These are phyloP conservation scores for Caenorhabditis imperialis DNA, from an alignment of 2,888 invertebrate species.

Conservation along the genomic window DNA sequence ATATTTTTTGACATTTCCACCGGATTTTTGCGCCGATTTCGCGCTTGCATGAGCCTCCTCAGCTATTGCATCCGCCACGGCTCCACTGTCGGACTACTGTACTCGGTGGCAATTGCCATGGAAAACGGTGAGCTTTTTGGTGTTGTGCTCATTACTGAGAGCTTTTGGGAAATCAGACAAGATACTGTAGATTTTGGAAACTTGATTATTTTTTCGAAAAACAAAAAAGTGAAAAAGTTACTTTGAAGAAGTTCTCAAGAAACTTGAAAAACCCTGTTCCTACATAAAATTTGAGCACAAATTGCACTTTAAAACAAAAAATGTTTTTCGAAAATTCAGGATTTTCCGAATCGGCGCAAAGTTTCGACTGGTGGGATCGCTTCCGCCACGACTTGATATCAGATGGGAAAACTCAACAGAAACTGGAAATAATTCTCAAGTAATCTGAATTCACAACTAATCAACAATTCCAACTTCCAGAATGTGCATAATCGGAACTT, in stretches of 20 bases:
- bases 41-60: slow-evolving; percentile 36
- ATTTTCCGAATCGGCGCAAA: slow-evolving; percentile 11
- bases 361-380: slow-evolving; percentile 45
- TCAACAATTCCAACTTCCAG: too few relatives aligned
- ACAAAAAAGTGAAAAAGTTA: too few relatives aligned
- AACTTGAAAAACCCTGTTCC: too few relatives aligned
- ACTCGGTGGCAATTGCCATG: slow-evolving; percentile 33
- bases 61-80: slow-evolving; percentile 33
- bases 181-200: too few relatives aligned
- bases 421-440: slow-evolving; percentile 39
- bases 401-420: slow-evolving; percentile 37
- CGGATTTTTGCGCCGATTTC: slow-evolving; percentile 7
- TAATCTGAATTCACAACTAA: slow-evolving; percentile 4
- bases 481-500: slow-evolving; percentile 43
- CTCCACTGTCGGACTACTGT: slow-evolving; percentile 32
- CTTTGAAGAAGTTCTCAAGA: too few relatives aligned
- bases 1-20: slow-evolving; percentile 29
- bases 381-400: slow-evolving; percentile 26
- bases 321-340: slow-evolving; percentile 15
- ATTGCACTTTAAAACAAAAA: too few relatives aligned
- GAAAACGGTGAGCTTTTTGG: slow-evolving; percentile 34
- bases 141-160: too few relatives aligned
- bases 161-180: too few relatives aligned
- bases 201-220: too few relatives aligned
- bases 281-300: too few relatives aligned